Percentiles rank a stretch among this genome's conserved stretches.
Evolutionary conservation across 92 coral and sea anemone genomes (phyloP).

Genomic region (Siderastrea radians): DNA sequence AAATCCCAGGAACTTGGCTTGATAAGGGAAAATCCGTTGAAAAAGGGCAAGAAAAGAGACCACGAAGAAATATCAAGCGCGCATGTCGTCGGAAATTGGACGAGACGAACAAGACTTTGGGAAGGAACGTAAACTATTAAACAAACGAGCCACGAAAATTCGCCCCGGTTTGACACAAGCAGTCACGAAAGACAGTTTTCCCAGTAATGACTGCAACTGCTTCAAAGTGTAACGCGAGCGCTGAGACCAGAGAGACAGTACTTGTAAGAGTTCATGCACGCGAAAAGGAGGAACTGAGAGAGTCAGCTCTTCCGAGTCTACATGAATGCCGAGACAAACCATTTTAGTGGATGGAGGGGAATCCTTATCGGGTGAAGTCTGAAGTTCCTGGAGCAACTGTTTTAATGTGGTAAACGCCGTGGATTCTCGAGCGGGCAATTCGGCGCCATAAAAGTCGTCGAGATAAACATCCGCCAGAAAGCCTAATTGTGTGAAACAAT

Average conservation of each 20-base stretch:
- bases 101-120: neutral
- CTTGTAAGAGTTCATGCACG: slow-evolving; percentile 14
- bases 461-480: slow-evolving; percentile 37
- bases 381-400: slow-evolving; percentile 25
- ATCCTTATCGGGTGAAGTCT: slow-evolving; percentile 44
- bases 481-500: slow-evolving; percentile 29
- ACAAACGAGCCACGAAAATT: slow-evolving; percentile 22
- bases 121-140: slow-evolving; percentile 23
- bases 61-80: slow-evolving; percentile 17
- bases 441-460: slow-evolving; percentile 23
- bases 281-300: slow-evolving; percentile 7
- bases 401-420: neutral
- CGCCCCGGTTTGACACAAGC: slow-evolving; percentile 33
- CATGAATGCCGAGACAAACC: slow-evolving; percentile 31
- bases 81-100: slow-evolving; percentile 15
- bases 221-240: slow-evolving; percentile 10
- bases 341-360: slow-evolving; percentile 37
- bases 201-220: slow-evolving; percentile 42
- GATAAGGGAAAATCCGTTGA: slow-evolving; percentile 25
- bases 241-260: slow-evolving; percentile 17
- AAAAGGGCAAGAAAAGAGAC: slow-evolving; percentile 14
- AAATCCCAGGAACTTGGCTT: slow-evolving; percentile 4
- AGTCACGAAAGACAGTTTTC: slow-evolving; percentile 29
- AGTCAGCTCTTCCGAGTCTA: slow-evolving; percentile 6
- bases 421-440: neutral